Conservation (phyloP, 2,113 vertebrate genomes). For the Dendrocopos noguchii region DNA sequence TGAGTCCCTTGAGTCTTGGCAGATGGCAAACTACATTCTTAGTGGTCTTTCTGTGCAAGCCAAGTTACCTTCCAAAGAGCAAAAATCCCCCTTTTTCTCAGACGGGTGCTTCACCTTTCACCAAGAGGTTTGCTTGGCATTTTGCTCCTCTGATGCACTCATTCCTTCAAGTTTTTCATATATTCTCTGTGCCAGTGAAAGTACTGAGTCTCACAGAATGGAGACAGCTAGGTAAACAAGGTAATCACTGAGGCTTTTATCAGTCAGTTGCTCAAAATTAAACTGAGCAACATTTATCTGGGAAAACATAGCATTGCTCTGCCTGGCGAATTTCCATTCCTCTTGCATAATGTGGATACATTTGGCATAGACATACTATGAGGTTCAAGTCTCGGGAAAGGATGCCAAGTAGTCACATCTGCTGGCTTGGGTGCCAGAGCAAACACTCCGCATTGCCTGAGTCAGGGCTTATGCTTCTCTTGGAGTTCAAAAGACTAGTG, state of each 20-base stretch:
- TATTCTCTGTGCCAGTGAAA: not conserved
- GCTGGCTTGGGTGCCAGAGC: conserved; percentile 72
- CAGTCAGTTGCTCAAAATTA: conserved; percentile 62
- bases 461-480: conserved; percentile 69
- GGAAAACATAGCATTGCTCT: conserved; percentile 64
- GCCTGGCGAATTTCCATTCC: conserved; percentile 64
- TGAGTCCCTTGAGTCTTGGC: not conserved
- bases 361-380: conserved; percentile 66
- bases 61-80: not conserved
- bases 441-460: conserved; percentile 53
- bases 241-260: conserved; percentile 55
- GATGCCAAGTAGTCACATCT: conserved; percentile 72
- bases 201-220: not conserved
- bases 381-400: conserved; percentile 60
- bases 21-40: not conserved
- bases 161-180: not conserved
- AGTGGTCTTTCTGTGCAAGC: not conserved
- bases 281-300: conserved; percentile 67
- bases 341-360: conserved; percentile 70
- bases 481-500: conserved; percentile 57
- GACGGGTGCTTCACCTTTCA: not conserved
- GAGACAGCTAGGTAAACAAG: conserved; percentile 42
- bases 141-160: not conserved
- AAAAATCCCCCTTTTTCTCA: not conserved
- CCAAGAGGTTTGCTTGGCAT: not conserved